Percentiles rank a stretch among this genome's conserved stretches.
Evolutionary conservation across 2,113 vertebrate genomes (phyloP).

Genomic region (Eclectus roratus): DNA sequence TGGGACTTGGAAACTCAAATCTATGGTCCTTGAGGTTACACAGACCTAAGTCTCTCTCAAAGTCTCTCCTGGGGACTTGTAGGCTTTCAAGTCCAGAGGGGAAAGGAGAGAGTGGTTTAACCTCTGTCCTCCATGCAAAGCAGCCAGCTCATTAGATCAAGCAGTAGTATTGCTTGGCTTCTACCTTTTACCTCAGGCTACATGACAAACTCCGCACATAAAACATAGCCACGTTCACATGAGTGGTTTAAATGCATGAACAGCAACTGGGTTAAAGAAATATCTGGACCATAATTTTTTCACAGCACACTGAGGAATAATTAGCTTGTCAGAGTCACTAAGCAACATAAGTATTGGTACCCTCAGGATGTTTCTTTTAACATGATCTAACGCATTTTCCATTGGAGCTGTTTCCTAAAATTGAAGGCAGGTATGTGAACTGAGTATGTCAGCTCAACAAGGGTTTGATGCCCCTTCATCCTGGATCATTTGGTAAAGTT

Average conservation of each 20-base stretch:
- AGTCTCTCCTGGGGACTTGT: neutral
- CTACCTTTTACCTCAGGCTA: neutral
- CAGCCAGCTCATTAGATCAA: neutral
- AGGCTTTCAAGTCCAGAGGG: neutral
- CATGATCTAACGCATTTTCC: neutral
- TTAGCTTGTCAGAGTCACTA: neutral
- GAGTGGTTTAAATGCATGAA: neutral
- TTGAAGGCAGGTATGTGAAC: neutral
- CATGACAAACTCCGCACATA: neutral
- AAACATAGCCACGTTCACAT: accelerated
- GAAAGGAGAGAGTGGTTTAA: neutral
- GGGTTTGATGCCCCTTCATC: neutral
- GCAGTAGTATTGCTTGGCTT: neutral
- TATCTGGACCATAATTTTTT: neutral
- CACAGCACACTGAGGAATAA: neutral
- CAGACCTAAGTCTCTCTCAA: neutral
- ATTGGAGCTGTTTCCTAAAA: neutral
- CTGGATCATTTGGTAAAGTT: neutral
- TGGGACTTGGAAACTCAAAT: neutral
- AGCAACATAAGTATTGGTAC: neutral
- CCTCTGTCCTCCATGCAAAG: neutral
- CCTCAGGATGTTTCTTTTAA: neutral
- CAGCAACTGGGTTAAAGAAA: neutral
- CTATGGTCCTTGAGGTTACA: neutral
- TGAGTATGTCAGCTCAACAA: neutral